A percentile compares a stretch with the other conserved stretches of the same genome.
Conservation (phyloP, 2,113 vertebrate genomes). For the Canis aureus region DNA sequence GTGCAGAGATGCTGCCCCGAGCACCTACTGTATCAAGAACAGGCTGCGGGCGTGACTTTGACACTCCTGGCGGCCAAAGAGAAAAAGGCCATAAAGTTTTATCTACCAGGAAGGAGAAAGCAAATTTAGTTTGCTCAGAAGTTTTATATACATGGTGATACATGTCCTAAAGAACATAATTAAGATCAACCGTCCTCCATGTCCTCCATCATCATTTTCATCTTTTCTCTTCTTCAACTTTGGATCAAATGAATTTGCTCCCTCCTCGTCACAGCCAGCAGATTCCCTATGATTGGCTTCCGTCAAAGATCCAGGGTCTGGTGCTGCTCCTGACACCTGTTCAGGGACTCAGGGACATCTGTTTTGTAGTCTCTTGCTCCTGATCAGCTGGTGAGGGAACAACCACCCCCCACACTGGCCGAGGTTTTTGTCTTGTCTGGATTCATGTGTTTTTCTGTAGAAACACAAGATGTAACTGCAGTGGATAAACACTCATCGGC, state of each 20-base stretch:
- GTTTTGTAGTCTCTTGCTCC: not conserved
- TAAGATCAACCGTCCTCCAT: not conserved
- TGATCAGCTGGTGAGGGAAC: slow-evolving; percentile 37
- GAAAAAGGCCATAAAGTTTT: not conserved
- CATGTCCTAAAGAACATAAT: not conserved
- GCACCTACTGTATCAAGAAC: not conserved
- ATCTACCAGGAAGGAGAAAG: not conserved
- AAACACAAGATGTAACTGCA: slow-evolving; percentile 10
- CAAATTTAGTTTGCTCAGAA: not conserved
- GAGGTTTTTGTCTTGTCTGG: slow-evolving; percentile 71
- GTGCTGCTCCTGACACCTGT: not conserved
- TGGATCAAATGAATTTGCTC: not conserved
- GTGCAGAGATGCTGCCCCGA: not conserved
- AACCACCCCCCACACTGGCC: slow-evolving; percentile 80
- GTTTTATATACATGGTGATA: not conserved
- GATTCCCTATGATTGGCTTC: not conserved
- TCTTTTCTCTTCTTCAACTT: not conserved
- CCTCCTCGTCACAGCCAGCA: not conserved
- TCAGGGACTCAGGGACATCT: not conserved
- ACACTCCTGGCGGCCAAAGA: not conserved
- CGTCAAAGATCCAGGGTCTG: not conserved
- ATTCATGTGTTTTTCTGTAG: slow-evolving; percentile 84
- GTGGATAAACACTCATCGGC: not conserved
- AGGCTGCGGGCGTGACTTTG: not conserved
- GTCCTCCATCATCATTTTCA: not conserved